Evolutionary conservation across 2,797 vertebrate species (phyloP).

Genomic region (Bryconaethiops microstoma): DNA sequence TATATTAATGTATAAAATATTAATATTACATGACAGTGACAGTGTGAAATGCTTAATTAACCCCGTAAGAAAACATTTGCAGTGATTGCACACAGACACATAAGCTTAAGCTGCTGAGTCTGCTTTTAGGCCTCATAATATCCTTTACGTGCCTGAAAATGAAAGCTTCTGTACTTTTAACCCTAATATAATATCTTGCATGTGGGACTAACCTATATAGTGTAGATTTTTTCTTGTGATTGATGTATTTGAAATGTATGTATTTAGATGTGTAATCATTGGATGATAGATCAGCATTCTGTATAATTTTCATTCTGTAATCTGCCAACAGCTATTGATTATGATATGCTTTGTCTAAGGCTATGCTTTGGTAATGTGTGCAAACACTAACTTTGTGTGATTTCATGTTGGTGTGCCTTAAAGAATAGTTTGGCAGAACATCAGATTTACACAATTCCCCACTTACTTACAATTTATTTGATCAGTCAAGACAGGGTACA

Average conservation of each 20-base stretch:
- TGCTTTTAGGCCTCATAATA: constrained; percentile 9
- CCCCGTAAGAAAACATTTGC: no score
- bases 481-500: no score
- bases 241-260: not conserved
- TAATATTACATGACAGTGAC: not conserved
- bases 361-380: not conserved
- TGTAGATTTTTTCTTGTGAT: not conserved
- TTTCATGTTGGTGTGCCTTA: no score
- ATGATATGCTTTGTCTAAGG: not conserved
- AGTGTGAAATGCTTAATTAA: not conserved
- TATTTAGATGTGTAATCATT: not conserved
- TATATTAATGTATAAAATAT: no score
- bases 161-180: not conserved
- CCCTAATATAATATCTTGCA: constrained; percentile 5
- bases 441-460: no score
- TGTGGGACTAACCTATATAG: constrained; percentile 15
- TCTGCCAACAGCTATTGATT: not conserved
- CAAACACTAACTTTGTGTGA: not conserved
- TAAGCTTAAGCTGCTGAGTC: constrained; percentile 37
- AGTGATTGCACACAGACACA: constrained; percentile 14
- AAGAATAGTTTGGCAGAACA: no score
- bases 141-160: constrained; percentile 20
- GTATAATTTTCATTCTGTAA: not conserved
- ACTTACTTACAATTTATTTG: no score
- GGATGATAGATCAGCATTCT: not conserved